Conservation (phyloP, 2,888 invertebrate genomes). For the Plagodis dolabraria region DNA sequence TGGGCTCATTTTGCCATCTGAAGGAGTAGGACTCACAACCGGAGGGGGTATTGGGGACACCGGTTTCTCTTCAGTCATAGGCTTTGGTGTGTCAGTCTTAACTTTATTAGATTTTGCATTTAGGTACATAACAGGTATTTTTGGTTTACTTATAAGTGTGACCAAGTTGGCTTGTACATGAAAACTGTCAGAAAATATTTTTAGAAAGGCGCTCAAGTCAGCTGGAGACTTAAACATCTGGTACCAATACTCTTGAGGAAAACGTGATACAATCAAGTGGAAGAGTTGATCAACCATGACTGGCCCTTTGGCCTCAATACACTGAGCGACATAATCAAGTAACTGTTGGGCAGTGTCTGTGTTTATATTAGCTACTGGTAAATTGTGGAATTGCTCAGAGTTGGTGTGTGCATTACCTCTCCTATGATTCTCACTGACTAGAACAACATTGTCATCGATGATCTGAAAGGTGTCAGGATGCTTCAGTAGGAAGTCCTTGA, state of each 20-base stretch:
- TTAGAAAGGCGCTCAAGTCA: slow-evolving; percentile 95
- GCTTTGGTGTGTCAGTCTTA: slow-evolving; percentile 82
- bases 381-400: slow-evolving; percentile 87
- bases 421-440: slow-evolving; percentile 89
- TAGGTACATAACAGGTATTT: slow-evolving; percentile 86
- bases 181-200: slow-evolving; percentile 97
- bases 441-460: slow-evolving; percentile 92
- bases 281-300: slow-evolving; percentile 95
- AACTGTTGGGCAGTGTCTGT: slow-evolving; percentile 93
- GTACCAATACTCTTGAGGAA: slow-evolving; percentile 91
- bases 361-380: slow-evolving; percentile 92
- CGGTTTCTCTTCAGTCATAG: slow-evolving; percentile 69
- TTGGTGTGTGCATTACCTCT: slow-evolving; percentile 88
- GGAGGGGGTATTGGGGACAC: slow-evolving; percentile 66
- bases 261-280: slow-evolving; percentile 90
- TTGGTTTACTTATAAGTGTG: slow-evolving; percentile 91
- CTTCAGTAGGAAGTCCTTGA: slow-evolving; percentile 93
- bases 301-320: slow-evolving; percentile 92
- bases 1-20: slow-evolving; percentile 74
- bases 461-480: slow-evolving; percentile 95
- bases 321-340: slow-evolving; percentile 92
- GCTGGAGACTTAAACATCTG: slow-evolving; percentile 96
- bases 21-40: slow-evolving; percentile 75
- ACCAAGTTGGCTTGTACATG: slow-evolving; percentile 97
- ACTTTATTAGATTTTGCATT: slow-evolving; percentile 76